Percentiles rank a stretch among this genome's conserved stretches.
phyloP scores from a whole-genome alignment of 35 echinoderm and acorn worm species.

The Amphiura filiformis region DNA sequence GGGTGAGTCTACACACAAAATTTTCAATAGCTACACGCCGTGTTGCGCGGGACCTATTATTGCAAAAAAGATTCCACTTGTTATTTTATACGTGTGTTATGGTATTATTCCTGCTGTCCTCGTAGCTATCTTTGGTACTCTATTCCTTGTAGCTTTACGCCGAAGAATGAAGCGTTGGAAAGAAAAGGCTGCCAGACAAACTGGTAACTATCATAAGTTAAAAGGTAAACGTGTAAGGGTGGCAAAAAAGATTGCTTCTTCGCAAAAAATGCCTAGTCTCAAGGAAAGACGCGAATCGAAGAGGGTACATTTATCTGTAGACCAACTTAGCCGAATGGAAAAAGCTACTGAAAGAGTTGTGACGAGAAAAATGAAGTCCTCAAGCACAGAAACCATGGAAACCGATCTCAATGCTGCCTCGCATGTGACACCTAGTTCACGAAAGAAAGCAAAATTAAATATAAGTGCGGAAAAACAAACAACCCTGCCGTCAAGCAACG shows the following conservation, averaged over 20 bases:
- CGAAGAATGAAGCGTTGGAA: neutral
- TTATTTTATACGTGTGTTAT: constrained; percentile 10
- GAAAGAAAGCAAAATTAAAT: neutral
- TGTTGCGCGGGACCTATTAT: neutral
- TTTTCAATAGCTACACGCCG: neutral
- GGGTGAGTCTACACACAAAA: neutral
- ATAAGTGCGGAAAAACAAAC: neutral
- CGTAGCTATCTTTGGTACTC: neutral
- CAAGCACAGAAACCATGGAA: neutral
- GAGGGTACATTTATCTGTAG: neutral
- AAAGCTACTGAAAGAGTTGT: neutral
- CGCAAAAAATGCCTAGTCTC: neutral
- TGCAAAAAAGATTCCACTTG: neutral
- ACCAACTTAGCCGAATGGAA: neutral
- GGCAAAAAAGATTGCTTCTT: neutral
- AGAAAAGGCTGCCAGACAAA: neutral
- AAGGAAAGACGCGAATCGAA: neutral
- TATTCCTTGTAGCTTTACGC: neutral
- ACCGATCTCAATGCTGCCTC: neutral
- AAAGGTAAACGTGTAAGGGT: neutral
- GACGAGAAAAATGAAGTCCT: neutral
- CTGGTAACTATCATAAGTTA: neutral
- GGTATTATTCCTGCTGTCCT: neutral
- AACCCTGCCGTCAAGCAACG: neutral
- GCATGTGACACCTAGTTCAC: neutral